These are phyloP conservation scores for Sitodiplosis mosellana DNA, from an alignment of 1,140 invertebrate species.

Conservation along the genomic window DNA sequence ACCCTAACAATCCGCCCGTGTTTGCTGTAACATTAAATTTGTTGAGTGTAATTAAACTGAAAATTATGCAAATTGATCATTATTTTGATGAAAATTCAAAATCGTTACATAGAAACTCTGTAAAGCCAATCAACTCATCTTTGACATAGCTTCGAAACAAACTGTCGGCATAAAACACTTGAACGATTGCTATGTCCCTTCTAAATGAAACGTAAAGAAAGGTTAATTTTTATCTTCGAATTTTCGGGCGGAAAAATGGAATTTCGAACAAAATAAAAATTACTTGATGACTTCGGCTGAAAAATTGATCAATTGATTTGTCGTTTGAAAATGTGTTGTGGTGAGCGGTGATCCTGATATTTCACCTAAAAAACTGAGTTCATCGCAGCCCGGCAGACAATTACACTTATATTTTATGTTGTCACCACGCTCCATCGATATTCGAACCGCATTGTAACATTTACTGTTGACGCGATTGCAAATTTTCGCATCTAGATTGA, in stretches of 20 bases:
- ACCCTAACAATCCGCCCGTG: conserved; percentile 53
- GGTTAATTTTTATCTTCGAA: conserved; percentile 43
- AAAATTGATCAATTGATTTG: conserved; percentile 48
- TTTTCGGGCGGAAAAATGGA: conserved; percentile 49
- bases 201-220: too few relatives aligned
- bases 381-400: too few relatives aligned
- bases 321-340: conserved; percentile 38
- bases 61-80: too few relatives aligned
- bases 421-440: too few relatives aligned
- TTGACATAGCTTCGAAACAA: conserved; percentile 47
- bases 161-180: conserved; percentile 47
- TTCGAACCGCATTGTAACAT: too few relatives aligned
- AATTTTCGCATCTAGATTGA: too few relatives aligned
- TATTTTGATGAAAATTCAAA: too few relatives aligned
- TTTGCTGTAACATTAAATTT: conserved; percentile 35
- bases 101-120: conserved; percentile 56
- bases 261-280: conserved; percentile 21
- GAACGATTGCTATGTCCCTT: conserved; percentile 39
- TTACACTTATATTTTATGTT: too few relatives aligned
- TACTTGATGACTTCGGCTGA: conserved; percentile 4
- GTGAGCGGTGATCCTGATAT: too few relatives aligned
- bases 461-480: too few relatives aligned
- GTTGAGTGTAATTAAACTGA: not conserved
- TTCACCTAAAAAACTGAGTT: too few relatives aligned
- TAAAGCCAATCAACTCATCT: conserved; percentile 51